Evolutionary conservation across 2,888 invertebrate genomes (phyloP).

Genomic region (Noctua janthe): DNA sequence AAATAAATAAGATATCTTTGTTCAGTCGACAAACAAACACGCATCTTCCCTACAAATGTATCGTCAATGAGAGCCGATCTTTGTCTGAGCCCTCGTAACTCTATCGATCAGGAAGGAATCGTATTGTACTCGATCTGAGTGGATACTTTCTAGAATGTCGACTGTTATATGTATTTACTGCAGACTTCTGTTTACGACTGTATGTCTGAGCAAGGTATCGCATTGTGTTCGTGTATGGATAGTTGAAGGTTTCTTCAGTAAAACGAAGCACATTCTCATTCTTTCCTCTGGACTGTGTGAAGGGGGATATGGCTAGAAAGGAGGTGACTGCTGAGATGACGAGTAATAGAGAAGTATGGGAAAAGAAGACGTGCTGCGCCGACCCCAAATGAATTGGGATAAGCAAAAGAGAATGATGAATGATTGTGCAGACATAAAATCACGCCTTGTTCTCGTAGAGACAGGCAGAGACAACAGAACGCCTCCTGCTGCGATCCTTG

Average conservation of each 20-base stretch:
- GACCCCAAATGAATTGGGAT: too few relatives aligned
- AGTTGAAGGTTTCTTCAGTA: background rate
- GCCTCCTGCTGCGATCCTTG: background rate
- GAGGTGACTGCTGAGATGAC: too few relatives aligned
- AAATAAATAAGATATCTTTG: background rate
- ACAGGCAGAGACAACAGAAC: background rate
- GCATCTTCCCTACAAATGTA: slow-evolving; percentile 11
- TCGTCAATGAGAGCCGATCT: slow-evolving; percentile 22
- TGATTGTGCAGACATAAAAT: too few relatives aligned
- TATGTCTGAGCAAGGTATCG: slow-evolving; percentile 1
- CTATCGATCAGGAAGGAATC: slow-evolving; percentile 38
- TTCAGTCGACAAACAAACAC: slow-evolving; percentile 6
- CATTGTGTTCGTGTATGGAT: slow-evolving; percentile 15
- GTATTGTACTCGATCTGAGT: slow-evolving; percentile 40
- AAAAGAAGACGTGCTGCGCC: too few relatives aligned
- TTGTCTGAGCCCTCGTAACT: slow-evolving; percentile 42
- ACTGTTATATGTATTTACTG: slow-evolving; percentile 11
- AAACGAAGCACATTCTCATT: background rate
- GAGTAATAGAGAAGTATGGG: too few relatives aligned
- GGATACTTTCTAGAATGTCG: slow-evolving; percentile 30
- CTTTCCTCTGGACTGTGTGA: too few relatives aligned
- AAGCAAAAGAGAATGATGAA: too few relatives aligned
- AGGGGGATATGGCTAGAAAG: too few relatives aligned
- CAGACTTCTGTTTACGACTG: slow-evolving; percentile 26
- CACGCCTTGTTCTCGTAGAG: too few relatives aligned